Evolutionary conservation across 2,113 vertebrate species (phyloP).

Genomic region (Platysternon megacephalum): DNA sequence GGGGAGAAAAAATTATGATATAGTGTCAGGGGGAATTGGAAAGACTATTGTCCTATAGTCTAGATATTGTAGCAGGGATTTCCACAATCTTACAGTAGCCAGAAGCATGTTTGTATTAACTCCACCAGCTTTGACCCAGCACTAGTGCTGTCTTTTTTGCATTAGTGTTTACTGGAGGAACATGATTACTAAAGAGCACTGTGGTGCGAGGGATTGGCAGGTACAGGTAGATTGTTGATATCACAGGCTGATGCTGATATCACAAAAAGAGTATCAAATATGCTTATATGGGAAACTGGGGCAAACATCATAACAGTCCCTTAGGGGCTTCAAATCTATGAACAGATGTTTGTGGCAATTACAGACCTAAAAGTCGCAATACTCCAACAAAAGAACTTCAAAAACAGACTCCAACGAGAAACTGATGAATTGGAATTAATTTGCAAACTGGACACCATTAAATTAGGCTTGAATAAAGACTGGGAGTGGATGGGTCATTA

Average conservation of each 20-base stretch:
- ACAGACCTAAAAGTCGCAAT: no score
- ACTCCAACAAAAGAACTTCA: no score
- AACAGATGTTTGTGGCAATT: neutral
- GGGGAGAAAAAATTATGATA: neutral
- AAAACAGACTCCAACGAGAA: no score
- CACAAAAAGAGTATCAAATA: neutral
- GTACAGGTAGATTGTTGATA: neutral
- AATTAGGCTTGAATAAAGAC: no score
- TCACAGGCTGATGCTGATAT: neutral
- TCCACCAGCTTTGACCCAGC: fast-evolving
- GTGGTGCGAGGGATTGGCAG: fast-evolving
- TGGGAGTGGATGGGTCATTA: no score
- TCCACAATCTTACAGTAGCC: neutral
- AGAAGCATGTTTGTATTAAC: fast-evolving
- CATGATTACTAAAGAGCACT: neutral
- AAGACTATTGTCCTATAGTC: neutral
- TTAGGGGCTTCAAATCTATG: neutral
- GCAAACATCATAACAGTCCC: neutral
- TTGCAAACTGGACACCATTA: no score
- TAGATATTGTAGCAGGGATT: neutral
- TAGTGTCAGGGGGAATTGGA: neutral
- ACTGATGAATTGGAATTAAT: no score
- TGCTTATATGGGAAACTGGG: neutral
- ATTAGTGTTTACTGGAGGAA: neutral
- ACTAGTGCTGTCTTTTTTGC: neutral